Evolutionary conservation across 2,888 invertebrate species (phyloP), one percentile per base, ranked within the genome.

Genomic region (Dolomedes plantarius): DNA sequence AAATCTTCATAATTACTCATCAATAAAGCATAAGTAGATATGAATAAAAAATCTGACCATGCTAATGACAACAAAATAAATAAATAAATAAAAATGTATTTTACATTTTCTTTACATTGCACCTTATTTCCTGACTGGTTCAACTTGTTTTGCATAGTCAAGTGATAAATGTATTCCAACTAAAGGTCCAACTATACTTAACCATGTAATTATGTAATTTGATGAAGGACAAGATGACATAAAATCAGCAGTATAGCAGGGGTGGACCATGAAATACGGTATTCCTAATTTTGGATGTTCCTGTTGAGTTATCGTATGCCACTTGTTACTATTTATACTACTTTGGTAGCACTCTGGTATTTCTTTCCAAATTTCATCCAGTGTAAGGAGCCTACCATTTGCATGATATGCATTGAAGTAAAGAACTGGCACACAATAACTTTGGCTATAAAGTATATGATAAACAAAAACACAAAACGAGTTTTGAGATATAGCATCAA

Each of bases 341-440:
- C 16, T 62, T 69, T 65, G 41, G 23, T 67, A 77, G 6, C 76
- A 77, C 0, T 73, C 41, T 9, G 83, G 83, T 19, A 83, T 50
- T 27, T 36, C 1, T 46, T 64, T 31, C 83, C 83, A 83, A 7
- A 83, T 39, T 67, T 83, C 77, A 32, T 77, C 50, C 0, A 83
- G 72, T 9, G 46, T 36, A 1, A 83, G 29, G 9, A 71, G 69
- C 39, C 73, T 83, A n/a, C 83, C 83, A 77, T 77, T 28, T 46
- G 39, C 50, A 29, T 67, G 29, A 73, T 83, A 73, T 29, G 74
- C 86, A 46, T 68, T 79, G 31, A 86, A 86, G 46, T 72, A 86
- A 19, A 86, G 65, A 39, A 86, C 74, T 9, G 86, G 86, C 9
- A 86, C 86, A 28, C 74, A 86, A 62, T 86, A 86, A 32, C 86